Base-by-base conservation (phyloP, 2,113 vertebrate genomes). In the Scolopax mira region DNA sequence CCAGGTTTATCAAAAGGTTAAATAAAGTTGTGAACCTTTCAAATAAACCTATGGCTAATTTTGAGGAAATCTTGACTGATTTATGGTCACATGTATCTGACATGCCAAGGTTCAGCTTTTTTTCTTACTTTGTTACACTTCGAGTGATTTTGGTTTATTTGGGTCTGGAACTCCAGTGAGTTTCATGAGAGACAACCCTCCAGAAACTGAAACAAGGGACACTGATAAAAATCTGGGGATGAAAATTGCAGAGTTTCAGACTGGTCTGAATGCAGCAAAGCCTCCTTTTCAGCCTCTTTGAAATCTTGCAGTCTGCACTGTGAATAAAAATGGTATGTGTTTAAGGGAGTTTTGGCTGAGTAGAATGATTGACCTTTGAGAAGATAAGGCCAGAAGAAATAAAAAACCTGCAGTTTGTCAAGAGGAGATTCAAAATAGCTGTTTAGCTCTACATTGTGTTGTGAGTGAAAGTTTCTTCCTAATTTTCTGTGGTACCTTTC, bases 1-100 rank as follows among this genome's bases (percentile, higher is more conserved):
- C 57, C 72, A 92, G 72, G 61, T 92, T 88, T 94, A 69, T 81
- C 55, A 77, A 89, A 89, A 95, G 62, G 62, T 90, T 94, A 93
- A 57, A 31, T 89, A 7, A 57, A 79, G 18, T 39, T 86, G 24
- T 79, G 88, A 96, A 89, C 16, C 49, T 93, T 93, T 81, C 88
- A 89, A 73, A 42, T 67, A 89, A 93, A 90, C 23, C 49, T 93
- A 62, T 55, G 66, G 46, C 18, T 87, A 87, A 94, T 93, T 94
- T 93, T 92, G 66, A 94, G 52, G 66, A 80, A 87, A 54, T 90
- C 70, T 71, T 69, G 61, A 88, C 22, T 89, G 80, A 89, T 93
- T 90, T 92, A 95, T 87, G 4, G 28, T 79, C 70, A 42, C n/a
- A 35, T 58, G 18, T 79, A 33, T 74, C 41, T 81, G 54, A 75